Conservation (phyloP, 92 coral and sea anemone species). For the Phymanthus crucifer region DNA sequence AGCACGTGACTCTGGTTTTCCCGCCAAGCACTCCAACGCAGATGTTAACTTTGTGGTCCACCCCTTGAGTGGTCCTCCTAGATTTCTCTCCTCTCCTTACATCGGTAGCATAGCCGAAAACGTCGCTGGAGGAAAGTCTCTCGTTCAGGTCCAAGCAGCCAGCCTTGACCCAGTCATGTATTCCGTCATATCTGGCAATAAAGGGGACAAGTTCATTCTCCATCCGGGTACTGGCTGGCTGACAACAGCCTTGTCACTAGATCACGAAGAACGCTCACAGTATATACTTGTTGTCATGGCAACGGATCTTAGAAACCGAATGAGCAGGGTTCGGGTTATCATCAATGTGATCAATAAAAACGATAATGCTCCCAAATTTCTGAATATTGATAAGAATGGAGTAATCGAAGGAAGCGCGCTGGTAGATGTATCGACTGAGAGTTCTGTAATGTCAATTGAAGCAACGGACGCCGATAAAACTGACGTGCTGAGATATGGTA, state of each 20-base stretch:
- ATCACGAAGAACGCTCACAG: slow-evolving; percentile 64
- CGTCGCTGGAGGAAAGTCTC: slow-evolving; percentile 54
- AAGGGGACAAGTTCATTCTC: slow-evolving; percentile 56
- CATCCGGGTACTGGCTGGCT: slow-evolving; percentile 74
- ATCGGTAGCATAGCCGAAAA: slow-evolving; percentile 67
- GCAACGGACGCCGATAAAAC: slow-evolving; percentile 69
- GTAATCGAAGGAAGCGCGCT: slow-evolving; percentile 63
- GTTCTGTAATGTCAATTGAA: slow-evolving; percentile 60
- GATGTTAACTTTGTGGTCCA: slow-evolving; percentile 53
- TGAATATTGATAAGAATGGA: slow-evolving; percentile 37
- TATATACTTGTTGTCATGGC: slow-evolving; percentile 81
- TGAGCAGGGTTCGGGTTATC: slow-evolving; percentile 61
- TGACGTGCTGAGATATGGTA: slow-evolving; percentile 65
- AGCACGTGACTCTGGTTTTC: slow-evolving; percentile 87
- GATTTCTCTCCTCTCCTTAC: slow-evolving; percentile 59
- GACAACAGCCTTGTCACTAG: slow-evolving; percentile 64
- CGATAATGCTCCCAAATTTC: slow-evolving; percentile 77
- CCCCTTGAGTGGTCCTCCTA: slow-evolving; percentile 80
- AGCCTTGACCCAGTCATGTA: slow-evolving; percentile 82
- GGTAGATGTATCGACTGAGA: slow-evolving; percentile 55
- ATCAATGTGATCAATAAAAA: slow-evolving; percentile 73
- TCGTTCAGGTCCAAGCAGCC: slow-evolving; percentile 61
- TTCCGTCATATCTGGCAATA: slow-evolving; percentile 63
- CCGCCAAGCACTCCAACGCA: slow-evolving; percentile 56
- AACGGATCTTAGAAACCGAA: slow-evolving; percentile 72